phyloP scores from a whole-genome alignment of 1,140 invertebrate species.

The Temnothorax longispinosus region DNA sequence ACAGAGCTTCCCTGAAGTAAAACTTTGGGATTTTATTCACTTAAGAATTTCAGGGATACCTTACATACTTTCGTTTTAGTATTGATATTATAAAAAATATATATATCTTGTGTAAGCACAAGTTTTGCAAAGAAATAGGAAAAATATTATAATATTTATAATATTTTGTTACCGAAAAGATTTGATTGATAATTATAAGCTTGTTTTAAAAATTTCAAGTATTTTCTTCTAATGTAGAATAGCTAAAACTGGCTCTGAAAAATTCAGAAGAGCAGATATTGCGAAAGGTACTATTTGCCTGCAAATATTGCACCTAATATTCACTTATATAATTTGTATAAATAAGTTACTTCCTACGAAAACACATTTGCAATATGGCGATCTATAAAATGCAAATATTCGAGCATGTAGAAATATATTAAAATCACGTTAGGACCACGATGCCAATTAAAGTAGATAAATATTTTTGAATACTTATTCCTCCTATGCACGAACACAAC shows the following conservation, averaged over 20 bases:
- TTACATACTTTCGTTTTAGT: background rate
- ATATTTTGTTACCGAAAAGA: background rate
- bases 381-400: slow-evolving; percentile 67
- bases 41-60: background rate
- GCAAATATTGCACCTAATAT: slow-evolving; percentile 38
- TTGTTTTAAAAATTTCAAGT: slow-evolving; percentile 17
- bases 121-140: slow-evolving; percentile 6
- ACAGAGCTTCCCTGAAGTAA: background rate
- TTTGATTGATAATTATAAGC: slow-evolving; percentile 53
- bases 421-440: slow-evolving; percentile 50
- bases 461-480: slow-evolving; percentile 49
- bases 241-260: slow-evolving; percentile 56
- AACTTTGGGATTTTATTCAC: background rate
- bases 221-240: slow-evolving; percentile 39
- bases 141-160: background rate
- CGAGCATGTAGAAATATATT: slow-evolving; percentile 38
- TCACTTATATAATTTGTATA: slow-evolving; percentile 23
- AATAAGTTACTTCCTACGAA: slow-evolving; percentile 1
- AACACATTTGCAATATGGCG: slow-evolving; percentile 39
- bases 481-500: background rate
- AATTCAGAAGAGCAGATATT: slow-evolving; percentile 47
- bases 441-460: slow-evolving; percentile 55
- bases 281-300: slow-evolving; percentile 55
- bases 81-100: slow-evolving; percentile 4
- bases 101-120: background rate